A percentile compares a stretch with the other conserved stretches of the same genome.
These are phyloP conservation scores for Typhlomys cinereus DNA, from an alignment of 2,113 vertebrate species.

Conservation along the genomic window DNA sequence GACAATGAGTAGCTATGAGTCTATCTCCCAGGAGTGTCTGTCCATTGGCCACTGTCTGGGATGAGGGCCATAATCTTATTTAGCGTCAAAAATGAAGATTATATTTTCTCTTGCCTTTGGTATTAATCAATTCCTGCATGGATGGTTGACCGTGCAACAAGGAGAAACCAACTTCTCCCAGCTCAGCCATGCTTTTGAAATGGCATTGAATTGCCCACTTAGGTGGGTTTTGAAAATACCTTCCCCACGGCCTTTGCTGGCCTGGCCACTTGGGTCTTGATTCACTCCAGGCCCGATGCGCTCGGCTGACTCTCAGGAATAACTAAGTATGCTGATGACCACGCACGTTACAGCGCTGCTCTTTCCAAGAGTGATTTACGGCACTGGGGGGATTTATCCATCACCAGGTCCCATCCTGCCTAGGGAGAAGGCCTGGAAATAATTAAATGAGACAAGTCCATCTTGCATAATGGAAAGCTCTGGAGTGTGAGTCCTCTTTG, in stretches of 20 bases:
- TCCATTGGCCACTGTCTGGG: neutral
- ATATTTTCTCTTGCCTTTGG: neutral
- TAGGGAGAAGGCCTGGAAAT: constrained; percentile 44
- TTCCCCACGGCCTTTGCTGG: neutral
- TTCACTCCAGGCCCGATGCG: too few relatives aligned
- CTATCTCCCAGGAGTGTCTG: neutral
- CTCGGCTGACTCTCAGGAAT: neutral
- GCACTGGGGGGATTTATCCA: neutral
- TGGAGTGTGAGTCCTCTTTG: neutral
- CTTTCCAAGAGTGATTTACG: constrained; percentile 19
- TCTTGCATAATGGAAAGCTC: constrained; percentile 32
- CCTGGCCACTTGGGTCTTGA: neutral
- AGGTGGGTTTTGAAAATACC: constrained; percentile 2
- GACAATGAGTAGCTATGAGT: neutral
- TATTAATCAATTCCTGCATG: neutral
- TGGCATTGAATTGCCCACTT: constrained; percentile 2
- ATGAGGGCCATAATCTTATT: constrained; percentile 9
- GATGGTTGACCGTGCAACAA: neutral
- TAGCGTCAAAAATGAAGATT: constrained; percentile 41
- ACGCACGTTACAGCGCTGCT: neutral
- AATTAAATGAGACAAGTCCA: constrained; percentile 51
- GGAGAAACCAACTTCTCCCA: constrained; percentile 23
- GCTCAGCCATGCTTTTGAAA: neutral
- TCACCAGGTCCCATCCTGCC: neutral
- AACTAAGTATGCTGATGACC: neutral